A percentile compares a stretch with the other conserved stretches of the same genome.
Evolutionary conservation across 1,140 invertebrate species (phyloP).

Genomic region (Drosophila cardini): DNA sequence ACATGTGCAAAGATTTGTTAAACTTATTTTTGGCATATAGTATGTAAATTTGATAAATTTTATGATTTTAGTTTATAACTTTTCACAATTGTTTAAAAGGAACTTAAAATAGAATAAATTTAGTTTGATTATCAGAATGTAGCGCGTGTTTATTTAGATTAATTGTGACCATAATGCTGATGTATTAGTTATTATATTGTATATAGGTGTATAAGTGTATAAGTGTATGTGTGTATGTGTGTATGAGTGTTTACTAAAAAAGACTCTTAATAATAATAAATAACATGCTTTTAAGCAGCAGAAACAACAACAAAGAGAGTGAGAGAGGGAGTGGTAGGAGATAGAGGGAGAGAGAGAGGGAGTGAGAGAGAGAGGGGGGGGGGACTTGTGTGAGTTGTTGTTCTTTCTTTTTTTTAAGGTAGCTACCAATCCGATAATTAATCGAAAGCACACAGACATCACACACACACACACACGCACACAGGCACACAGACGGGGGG

Average conservation of each 20-base stretch:
- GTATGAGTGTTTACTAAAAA: conserved; percentile 22
- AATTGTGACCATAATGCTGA: conserved; percentile 44
- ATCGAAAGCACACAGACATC: conserved; percentile 41
- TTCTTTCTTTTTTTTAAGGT: conserved; percentile 47
- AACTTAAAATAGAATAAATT: neutral
- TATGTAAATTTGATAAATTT: neutral
- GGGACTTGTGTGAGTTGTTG: conserved; percentile 40
- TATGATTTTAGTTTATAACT: neutral
- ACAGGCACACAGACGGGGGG: conserved; percentile 29
- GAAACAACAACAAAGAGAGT: conserved; percentile 21
- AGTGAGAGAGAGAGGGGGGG: neutral
- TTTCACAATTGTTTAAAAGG: neutral
- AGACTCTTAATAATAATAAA: conserved; percentile 60
- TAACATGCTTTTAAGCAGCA: conserved; percentile 65
- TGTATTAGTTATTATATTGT: conserved; percentile 10
- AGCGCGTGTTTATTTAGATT: conserved; percentile 70
- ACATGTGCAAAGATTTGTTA: conserved; percentile 6
- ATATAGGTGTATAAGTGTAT: neutral
- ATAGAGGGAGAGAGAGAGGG: neutral
- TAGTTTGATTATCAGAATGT: conserved; percentile 58
- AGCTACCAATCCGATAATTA: conserved; percentile 72
- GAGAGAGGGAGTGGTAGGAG: neutral
- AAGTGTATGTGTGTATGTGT: neutral
- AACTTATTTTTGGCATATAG: neutral
- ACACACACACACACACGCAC: conserved; percentile 37